Evolutionary conservation across 2,888 invertebrate species (phyloP), one percentile per base, ranked within the genome.

Genomic region (Julus scanicus): DNA sequence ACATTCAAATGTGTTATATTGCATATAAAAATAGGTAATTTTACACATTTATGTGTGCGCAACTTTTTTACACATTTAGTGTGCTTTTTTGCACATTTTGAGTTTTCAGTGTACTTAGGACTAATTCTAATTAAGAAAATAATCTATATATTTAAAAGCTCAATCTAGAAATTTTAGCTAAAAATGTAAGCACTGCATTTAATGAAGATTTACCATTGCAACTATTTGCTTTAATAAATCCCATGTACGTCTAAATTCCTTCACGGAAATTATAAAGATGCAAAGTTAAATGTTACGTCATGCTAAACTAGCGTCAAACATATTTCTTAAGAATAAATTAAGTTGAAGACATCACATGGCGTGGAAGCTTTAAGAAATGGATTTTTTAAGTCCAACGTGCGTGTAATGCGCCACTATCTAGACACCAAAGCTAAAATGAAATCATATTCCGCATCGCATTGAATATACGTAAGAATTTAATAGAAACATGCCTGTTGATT

Each of bases 391-490:
- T 8, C 20, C 29, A 71, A 71, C 20, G 71, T 71, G 29, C 71
- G 20, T 29, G 71, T 29, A 71, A 71, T 71, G 71, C 71, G 80
- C 11, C 80, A 13, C 80, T 80, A 37, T 37, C 13, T 80, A 13
- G 13, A 37, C 80, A 13, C 15, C 80, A 80, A 80, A 37, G 80
- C 20, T 80, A 13, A 37, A 80, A 80, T 80, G 37, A 80, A 80
- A 80, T 80, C 80, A 80, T 80, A 80, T 80, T 80, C 29, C 80
- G 80, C 37, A 37, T 80, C 13, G 80, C 80, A 80, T 80, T 80
- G 80, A 80, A 80, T 37, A 37, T 37, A 80, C 80, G 80, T 80
- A 80, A 80, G 80, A 80, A 80, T 80, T 80, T 80, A 80, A 80
- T 80, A 80, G 80, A 80, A 80, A 80, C 37, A 37, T 13, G 37